These are phyloP conservation scores for Geococcyx californianus DNA, from an alignment of 2,113 vertebrate species.

Conservation along the genomic window DNA sequence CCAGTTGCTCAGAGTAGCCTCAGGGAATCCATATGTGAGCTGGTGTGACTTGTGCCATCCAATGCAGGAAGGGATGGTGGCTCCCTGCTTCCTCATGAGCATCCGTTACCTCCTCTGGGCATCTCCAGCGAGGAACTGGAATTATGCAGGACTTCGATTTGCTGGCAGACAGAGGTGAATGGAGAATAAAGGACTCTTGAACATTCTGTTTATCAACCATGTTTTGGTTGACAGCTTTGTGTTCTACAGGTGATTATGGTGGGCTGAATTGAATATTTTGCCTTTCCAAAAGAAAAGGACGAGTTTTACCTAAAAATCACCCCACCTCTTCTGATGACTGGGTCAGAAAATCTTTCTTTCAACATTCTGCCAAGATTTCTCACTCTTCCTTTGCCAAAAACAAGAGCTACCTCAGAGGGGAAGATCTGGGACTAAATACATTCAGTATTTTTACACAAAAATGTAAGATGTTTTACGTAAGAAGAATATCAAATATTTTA, in stretches of 20 bases:
- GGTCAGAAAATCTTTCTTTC: neutral
- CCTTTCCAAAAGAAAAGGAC: neutral
- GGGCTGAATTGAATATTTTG: neutral
- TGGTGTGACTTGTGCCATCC: neutral
- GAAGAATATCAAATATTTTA: constrained; percentile 16
- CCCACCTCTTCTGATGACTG: neutral
- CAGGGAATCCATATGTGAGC: neutral
- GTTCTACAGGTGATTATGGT: neutral
- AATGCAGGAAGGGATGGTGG: neutral
- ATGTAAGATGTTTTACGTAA: constrained; percentile 1
- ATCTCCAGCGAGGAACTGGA: rapidly evolving
- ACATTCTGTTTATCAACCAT: neutral
- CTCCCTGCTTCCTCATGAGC: no score
- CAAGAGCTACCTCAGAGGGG: neutral
- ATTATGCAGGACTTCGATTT: neutral
- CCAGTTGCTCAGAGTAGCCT: neutral
- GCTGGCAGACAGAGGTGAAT: neutral
- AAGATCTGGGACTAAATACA: constrained; percentile 14
- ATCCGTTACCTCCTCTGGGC: neutral
- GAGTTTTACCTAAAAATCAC: neutral
- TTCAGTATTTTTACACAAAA: constrained; percentile 3
- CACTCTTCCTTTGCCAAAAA: neutral
- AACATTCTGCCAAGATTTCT: neutral
- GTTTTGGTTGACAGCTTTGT: neutral
- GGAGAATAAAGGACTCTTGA: neutral